These are phyloP conservation scores for Sakesphorus luctuosus DNA, from an alignment of 2,113 vertebrate genomes.

Conservation along the genomic window DNA sequence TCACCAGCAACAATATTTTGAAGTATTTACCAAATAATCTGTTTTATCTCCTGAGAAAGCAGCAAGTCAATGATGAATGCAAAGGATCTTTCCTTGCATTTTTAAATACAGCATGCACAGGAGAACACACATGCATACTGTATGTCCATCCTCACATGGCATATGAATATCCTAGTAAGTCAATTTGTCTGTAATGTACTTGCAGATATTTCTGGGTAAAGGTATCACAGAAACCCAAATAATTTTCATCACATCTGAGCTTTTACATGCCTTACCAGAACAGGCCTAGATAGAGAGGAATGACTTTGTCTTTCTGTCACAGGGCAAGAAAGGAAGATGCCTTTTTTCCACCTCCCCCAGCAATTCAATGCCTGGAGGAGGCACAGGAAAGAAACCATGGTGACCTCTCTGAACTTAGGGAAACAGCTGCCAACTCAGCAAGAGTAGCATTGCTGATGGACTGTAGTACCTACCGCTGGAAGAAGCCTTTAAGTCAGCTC, in stretches of 20 bases:
- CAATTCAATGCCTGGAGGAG: slow-evolving; percentile 62
- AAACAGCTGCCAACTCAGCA: slow-evolving; percentile 68
- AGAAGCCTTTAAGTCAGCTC: not conserved
- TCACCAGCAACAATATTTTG: not conserved
- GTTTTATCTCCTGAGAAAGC: not conserved
- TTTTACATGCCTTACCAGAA: not conserved
- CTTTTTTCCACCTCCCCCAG: slow-evolving; percentile 4
- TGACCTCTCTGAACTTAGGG: slow-evolving; percentile 56
- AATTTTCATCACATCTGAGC: not conserved
- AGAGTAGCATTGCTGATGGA: slow-evolving; percentile 1
- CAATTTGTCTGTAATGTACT: not conserved
- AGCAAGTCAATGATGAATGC: not conserved
- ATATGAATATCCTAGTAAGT: not conserved
- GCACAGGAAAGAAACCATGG: slow-evolving; percentile 61
- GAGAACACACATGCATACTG: not conserved
- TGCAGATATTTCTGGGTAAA: not conserved
- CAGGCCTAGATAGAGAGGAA: not conserved
- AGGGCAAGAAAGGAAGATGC: slow-evolving; percentile 49
- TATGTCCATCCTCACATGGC: not conserved
- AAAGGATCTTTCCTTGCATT: not conserved
- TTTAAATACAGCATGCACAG: not conserved
- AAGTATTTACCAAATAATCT: not conserved
- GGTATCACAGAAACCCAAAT: not conserved
- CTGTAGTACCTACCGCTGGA: not conserved
- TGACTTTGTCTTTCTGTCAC: not conserved